These are phyloP conservation scores for Cyphomyrus plagiostoma DNA, from an alignment of 2,113 vertebrate species.

Conservation along the genomic window DNA sequence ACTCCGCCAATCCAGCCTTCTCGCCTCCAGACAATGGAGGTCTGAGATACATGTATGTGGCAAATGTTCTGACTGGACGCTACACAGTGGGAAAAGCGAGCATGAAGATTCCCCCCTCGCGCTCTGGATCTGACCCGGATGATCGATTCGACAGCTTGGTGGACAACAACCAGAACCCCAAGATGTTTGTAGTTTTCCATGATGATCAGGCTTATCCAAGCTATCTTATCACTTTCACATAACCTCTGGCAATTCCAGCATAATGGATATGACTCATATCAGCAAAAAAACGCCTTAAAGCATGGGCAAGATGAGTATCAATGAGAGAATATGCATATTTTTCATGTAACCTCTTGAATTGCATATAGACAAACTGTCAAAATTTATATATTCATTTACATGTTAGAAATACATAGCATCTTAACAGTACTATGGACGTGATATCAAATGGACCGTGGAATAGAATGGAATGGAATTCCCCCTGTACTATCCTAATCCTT, in stretches of 20 bases:
- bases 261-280: not conserved
- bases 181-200: conserved; percentile 60
- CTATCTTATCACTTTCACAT: conserved; percentile 62
- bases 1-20: conserved; percentile 38
- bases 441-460: not conserved
- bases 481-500: not conserved
- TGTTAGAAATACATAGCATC: not conserved
- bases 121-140: conserved; percentile 10
- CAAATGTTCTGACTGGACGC: conserved; percentile 51
- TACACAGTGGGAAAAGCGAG: conserved; percentile 16
- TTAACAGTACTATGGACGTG: not conserved
- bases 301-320: not conserved
- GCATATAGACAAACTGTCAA: not conserved
- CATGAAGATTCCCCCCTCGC: conserved; percentile 46
- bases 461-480: not conserved
- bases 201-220: conserved; percentile 61
- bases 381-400: not conserved
- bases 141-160: conserved; percentile 56
- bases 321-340: not conserved
- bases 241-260: conserved; percentile 9
- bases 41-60: conserved; percentile 54
- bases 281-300: not conserved
- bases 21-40: conserved; percentile 39
- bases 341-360: not conserved
- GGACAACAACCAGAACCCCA: conserved; percentile 34